Evolutionary conservation across 2,888 invertebrate genomes (phyloP).

Genomic region (Apodemia mormo): DNA sequence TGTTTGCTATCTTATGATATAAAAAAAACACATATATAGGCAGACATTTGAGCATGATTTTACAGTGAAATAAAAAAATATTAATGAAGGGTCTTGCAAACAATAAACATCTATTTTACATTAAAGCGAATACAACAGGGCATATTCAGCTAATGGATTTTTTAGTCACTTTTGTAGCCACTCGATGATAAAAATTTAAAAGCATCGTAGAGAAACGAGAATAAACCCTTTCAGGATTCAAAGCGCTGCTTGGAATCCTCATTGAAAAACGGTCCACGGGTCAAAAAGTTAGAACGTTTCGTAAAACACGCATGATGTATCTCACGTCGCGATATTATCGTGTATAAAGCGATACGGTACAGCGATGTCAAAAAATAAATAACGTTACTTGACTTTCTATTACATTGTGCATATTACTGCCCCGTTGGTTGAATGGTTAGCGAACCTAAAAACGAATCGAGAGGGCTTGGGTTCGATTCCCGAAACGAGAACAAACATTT

Average conservation of each 20-base stretch:
- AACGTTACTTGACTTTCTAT: neutral
- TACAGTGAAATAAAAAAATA: neutral
- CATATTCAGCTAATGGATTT: slow-evolving; percentile 52
- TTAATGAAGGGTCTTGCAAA: neutral
- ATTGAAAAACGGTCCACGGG: slow-evolving; percentile 67
- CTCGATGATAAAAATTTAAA: slow-evolving; percentile 72
- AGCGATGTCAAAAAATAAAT: neutral
- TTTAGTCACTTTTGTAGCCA: slow-evolving; percentile 60
- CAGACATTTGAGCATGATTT: no score
- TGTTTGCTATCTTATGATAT: no score
- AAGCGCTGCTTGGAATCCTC: slow-evolving; percentile 59
- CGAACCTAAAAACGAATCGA: no score
- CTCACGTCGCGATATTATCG: slow-evolving; percentile 1
- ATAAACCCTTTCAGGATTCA: slow-evolving; percentile 67
- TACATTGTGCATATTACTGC: neutral
- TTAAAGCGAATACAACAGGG: slow-evolving; percentile 21
- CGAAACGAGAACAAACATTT: no score
- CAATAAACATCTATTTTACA: slow-evolving; percentile 8
- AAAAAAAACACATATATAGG: no score
- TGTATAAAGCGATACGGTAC: neutral
- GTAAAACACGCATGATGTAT: slow-evolving; percentile 46
- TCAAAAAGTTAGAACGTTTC: slow-evolving; percentile 57
- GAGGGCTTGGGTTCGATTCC: no score
- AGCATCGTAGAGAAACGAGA: slow-evolving; percentile 57
- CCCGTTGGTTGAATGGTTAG: no score